These are phyloP conservation scores for Agonopterix subpropinquella DNA, from an alignment of 2,888 invertebrate species.

Conservation along the genomic window DNA sequence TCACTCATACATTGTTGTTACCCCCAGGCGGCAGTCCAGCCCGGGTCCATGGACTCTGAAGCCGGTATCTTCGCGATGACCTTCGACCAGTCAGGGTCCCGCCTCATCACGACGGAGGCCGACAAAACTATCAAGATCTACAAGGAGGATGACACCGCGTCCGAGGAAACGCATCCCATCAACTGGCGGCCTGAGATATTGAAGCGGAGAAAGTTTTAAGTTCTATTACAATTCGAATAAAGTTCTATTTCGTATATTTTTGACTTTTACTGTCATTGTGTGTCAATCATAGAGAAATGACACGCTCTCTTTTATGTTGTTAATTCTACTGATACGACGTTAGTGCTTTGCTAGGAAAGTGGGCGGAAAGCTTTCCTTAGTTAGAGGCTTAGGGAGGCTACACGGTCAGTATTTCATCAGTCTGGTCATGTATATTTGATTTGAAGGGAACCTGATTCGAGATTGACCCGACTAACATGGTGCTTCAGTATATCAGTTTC, in stretches of 20 bases:
- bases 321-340: no score
- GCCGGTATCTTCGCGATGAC: constrained; percentile 97
- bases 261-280: no score
- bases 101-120: constrained; percentile 97
- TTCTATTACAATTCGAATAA: not conserved
- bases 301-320: no score
- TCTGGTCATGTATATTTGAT: no score
- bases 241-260: not conserved
- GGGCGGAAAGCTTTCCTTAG: no score
- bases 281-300: no score
- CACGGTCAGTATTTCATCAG: no score
- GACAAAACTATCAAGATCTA: constrained; percentile 99
- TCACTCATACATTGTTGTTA: not conserved
- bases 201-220: constrained; percentile 91
- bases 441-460: no score
- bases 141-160: constrained; percentile 96
- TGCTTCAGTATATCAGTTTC: no score
- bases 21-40: constrained; percentile 92
- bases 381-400: no score
- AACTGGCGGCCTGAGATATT: constrained; percentile 98
- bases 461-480: no score
- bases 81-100: constrained; percentile 95
- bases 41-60: constrained; percentile 99
- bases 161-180: constrained; percentile 96
- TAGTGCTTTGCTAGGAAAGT: no score